Evolutionary conservation across 1,140 invertebrate species (phyloP), one percentile per base, ranked within the genome.

Genomic region (Gonatopus flavifemur): DNA sequence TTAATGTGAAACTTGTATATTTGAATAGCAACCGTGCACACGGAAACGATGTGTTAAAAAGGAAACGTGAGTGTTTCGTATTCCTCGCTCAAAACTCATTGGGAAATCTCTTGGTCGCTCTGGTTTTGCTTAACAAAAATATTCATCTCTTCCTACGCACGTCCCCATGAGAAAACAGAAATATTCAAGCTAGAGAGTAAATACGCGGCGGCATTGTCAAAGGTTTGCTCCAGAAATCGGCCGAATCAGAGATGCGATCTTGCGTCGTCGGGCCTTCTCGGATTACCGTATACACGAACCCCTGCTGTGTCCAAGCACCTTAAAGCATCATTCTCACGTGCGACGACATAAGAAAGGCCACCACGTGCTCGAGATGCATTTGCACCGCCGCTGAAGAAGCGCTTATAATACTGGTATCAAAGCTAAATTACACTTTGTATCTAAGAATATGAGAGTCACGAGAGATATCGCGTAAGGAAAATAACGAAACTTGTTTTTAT

Each of bases 141-240:
- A n/a, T n/a, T n/a, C n/a, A n/a, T n/a, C n/a, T n/a, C n/a, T n/a
- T n/a, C n/a, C n/a, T n/a, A n/a, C n/a, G n/a, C n/a, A n/a, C n/a
- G n/a, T n/a, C n/a, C n/a, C n/a, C n/a, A n/a, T n/a, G n/a, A n/a
- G n/a, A n/a, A n/a, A n/a, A n/a, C n/a, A n/a, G n/a, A n/a, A n/a
- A n/a, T n/a, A n/a, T n/a, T n/a, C n/a, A n/a, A n/a, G n/a, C 57
- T 48, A 51, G 57, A 57, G 55, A 58, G 59, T 54, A 57, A 49
- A 55, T 64, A 62, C 61, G 60, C 41, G 70, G 67, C 74, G 72
- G 74, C 72, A 57, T 64, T 70, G 72, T 76, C 72, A 76, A 77
- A 75, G 70, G 52, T 47, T 52, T 54, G 52, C 52, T 39, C 57
- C 38, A 49, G 47, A 42, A 63, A 51, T 54, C 59, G 58, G 62